Evolutionary conservation across 2,113 vertebrate genomes (phyloP).

Genomic region (Cyanoderma ruficeps): DNA sequence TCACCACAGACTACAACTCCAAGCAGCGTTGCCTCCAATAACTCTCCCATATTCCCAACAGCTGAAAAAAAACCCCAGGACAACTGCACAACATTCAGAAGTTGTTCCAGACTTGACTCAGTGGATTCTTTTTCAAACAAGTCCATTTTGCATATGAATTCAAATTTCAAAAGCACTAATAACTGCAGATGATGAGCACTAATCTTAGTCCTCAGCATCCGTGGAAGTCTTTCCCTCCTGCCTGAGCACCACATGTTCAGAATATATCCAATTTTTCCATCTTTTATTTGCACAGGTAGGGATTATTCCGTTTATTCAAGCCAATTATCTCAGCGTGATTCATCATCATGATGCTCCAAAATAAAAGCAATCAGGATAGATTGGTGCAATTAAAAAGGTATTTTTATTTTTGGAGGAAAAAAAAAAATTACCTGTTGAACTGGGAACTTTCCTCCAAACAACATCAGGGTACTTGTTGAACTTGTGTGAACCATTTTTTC

Average conservation of each 20-base stretch:
- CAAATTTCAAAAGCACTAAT: not conserved
- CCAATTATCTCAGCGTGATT: slow-evolving; percentile 27
- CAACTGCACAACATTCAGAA: not conserved
- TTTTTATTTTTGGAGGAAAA: slow-evolving; percentile 18
- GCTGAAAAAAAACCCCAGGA: not conserved
- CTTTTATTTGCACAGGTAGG: slow-evolving; percentile 35
- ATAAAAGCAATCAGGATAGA: slow-evolving; percentile 56
- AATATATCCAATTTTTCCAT: not conserved
- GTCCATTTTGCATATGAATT: not conserved
- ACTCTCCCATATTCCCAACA: not conserved
- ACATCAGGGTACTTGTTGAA: not conserved
- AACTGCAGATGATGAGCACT: not conserved
- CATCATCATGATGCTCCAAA: slow-evolving; percentile 44
- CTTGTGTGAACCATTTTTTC: not conserved
- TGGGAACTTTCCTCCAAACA: not conserved
- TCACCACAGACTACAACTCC: not conserved
- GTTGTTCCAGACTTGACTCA: not conserved
- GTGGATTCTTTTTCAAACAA: not conserved
- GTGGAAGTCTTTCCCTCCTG: not conserved
- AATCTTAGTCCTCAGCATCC: not conserved
- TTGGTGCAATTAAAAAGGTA: slow-evolving; percentile 47
- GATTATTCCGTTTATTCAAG: slow-evolving; percentile 11
- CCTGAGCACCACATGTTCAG: not conserved
- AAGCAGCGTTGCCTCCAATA: not conserved
- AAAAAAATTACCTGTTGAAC: not conserved